Evolutionary conservation across 2,113 vertebrate genomes (phyloP).

Genomic region (Tapirus terrestris): DNA sequence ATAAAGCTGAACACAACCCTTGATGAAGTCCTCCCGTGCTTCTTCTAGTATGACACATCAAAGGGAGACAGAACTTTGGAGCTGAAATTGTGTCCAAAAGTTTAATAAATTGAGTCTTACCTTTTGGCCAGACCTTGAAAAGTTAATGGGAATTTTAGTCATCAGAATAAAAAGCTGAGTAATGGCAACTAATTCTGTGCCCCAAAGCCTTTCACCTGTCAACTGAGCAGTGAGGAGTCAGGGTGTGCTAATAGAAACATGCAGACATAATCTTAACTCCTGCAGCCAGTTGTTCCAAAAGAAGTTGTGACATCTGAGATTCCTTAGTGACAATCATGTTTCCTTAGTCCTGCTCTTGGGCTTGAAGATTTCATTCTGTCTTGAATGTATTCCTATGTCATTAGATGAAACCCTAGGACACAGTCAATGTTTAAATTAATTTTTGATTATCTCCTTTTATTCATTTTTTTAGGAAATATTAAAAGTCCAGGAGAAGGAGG

Average conservation of each 20-base stretch:
- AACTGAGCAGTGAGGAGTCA: background rate
- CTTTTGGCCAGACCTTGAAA: background rate
- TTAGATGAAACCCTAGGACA: background rate
- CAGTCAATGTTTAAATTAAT: background rate
- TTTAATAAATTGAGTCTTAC: background rate
- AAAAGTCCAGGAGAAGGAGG: background rate
- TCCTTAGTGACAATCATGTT: background rate
- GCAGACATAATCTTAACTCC: background rate
- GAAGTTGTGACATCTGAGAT: background rate
- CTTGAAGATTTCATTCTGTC: background rate
- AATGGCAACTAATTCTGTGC: background rate
- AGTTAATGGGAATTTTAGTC: background rate
- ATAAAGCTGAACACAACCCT: background rate
- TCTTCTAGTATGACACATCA: background rate
- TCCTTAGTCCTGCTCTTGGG: background rate
- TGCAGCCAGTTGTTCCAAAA: background rate
- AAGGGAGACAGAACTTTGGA: background rate
- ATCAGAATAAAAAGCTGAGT: slow-evolving; percentile 5
- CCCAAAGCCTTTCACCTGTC: background rate
- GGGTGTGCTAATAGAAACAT: background rate
- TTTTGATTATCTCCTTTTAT: background rate
- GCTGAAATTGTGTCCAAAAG: background rate
- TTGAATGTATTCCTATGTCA: background rate
- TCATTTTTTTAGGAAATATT: background rate
- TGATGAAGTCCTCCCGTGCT: fast-evolving